Percentiles rank a stretch among this genome's conserved stretches.
phyloP scores from a whole-genome alignment of 2,113 vertebrate species.

The Charadrius vociferus region DNA sequence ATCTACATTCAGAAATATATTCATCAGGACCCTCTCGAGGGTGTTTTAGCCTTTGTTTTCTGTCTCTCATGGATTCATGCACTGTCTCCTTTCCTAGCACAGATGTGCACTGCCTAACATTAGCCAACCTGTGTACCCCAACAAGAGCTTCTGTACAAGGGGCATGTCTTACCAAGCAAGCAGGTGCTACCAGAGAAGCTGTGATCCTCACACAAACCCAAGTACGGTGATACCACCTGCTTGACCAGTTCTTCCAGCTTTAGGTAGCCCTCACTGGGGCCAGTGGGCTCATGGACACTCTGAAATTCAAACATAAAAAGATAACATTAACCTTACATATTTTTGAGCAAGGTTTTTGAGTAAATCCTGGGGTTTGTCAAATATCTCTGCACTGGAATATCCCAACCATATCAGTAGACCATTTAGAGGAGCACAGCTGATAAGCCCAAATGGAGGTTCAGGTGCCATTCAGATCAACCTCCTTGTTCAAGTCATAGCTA shows the following conservation, averaged over 20 bases:
- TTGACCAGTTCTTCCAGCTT: slow-evolving; percentile 89
- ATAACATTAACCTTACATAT: not conserved
- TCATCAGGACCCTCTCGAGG: not conserved
- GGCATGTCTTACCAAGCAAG: slow-evolving; percentile 71
- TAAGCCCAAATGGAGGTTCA: not conserved
- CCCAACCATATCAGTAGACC: not conserved
- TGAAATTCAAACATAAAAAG: slow-evolving; percentile 65
- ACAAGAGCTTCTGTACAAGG: not conserved
- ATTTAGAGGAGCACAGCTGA: not conserved
- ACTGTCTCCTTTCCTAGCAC: not conserved
- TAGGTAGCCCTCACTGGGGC: slow-evolving; percentile 82
- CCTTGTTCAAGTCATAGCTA: not conserved
- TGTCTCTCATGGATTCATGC: not conserved
- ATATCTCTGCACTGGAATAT: not conserved
- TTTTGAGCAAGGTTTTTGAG: not conserved
- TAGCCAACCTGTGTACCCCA: not conserved
- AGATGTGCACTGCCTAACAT: not conserved
- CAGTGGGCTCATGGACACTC: slow-evolving; percentile 87
- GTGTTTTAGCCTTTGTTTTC: not conserved
- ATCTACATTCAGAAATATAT: not conserved
- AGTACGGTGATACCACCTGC: slow-evolving; percentile 87
- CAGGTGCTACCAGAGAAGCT: slow-evolving; percentile 55
- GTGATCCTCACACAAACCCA: slow-evolving; percentile 79
- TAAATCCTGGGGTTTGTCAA: not conserved
- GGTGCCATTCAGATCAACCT: not conserved